These are phyloP conservation scores for Aspiorhynchus laticeps DNA, from an alignment of 2,113 vertebrate genomes.

Conservation along the genomic window DNA sequence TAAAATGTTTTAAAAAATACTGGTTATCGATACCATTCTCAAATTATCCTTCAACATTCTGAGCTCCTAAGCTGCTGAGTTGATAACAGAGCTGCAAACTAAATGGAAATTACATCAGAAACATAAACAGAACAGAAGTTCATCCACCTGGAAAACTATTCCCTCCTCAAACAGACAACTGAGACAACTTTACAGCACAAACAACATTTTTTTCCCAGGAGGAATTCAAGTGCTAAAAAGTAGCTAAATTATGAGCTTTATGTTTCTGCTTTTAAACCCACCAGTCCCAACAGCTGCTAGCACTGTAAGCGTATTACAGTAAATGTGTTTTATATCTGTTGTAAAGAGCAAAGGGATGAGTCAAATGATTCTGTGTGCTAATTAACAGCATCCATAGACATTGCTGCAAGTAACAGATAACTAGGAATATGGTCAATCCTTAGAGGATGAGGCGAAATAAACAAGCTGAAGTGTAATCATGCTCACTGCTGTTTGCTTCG, in stretches of 20 bases:
- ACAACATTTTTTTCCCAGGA: not conserved
- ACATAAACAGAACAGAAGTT: not conserved
- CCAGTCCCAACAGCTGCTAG: not conserved
- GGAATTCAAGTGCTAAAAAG: not conserved
- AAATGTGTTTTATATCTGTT: not conserved
- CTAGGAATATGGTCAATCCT: not conserved
- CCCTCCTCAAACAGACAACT: not conserved
- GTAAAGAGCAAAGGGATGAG: not conserved
- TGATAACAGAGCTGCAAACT: not conserved
- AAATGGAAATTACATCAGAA: not conserved
- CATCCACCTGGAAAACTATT: not conserved
- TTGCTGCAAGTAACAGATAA: not conserved
- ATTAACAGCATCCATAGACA: not conserved
- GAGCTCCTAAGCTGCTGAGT: not conserved
- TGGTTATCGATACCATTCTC: not conserved
- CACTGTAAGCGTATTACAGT: not conserved
- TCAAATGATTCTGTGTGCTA: not conserved
- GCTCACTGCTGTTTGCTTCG: not conserved
- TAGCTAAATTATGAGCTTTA: not conserved
- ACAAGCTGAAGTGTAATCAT: not conserved
- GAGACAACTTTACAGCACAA: conserved; percentile 5
- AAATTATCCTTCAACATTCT: not conserved
- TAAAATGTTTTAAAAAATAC: not conserved
- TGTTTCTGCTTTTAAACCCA: not conserved
- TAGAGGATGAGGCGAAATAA: not conserved